Conservation (phyloP, 2,888 invertebrate genomes). For the Pammene fasciana region DNA sequence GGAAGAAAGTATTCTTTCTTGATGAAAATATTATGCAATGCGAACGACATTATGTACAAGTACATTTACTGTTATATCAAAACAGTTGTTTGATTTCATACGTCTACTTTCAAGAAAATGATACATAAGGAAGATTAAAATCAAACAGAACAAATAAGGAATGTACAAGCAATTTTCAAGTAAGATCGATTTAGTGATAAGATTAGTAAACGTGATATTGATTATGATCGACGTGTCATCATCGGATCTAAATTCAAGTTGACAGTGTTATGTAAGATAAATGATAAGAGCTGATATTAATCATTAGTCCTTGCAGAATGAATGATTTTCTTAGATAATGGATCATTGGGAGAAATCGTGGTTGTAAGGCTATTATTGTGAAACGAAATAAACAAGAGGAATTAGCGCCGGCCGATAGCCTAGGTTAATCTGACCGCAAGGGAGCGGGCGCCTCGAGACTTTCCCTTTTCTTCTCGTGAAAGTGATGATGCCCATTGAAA, state of each 20-base stretch:
- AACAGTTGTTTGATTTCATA: not conserved
- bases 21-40: not conserved
- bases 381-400: slow-evolving; percentile 76
- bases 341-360: slow-evolving; percentile 60
- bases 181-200: slow-evolving; percentile 65
- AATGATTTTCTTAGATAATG: slow-evolving; percentile 49
- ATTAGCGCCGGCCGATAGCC: slow-evolving; percentile 73
- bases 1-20: not conserved
- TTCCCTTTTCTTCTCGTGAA: slow-evolving; percentile 82
- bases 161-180: slow-evolving; percentile 57
- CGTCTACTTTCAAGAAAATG: not conserved
- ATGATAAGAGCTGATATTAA: not conserved
- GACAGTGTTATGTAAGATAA: slow-evolving; percentile 47
- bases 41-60: no score
- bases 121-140: slow-evolving; percentile 42
- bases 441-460: slow-evolving; percentile 75
- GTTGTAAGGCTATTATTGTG: slow-evolving; percentile 63
- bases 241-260: slow-evolving; percentile 24
- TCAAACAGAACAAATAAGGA: slow-evolving; percentile 53
- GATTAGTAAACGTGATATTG: slow-evolving; percentile 61
- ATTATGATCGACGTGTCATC: slow-evolving; percentile 53
- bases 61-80: not conserved
- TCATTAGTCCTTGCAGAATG: slow-evolving; percentile 8
- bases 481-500: slow-evolving; percentile 78
- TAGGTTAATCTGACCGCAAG: slow-evolving; percentile 79